Evolutionary conservation across 2,113 vertebrate species (phyloP).

Genomic region (Clarias gariepinus): DNA sequence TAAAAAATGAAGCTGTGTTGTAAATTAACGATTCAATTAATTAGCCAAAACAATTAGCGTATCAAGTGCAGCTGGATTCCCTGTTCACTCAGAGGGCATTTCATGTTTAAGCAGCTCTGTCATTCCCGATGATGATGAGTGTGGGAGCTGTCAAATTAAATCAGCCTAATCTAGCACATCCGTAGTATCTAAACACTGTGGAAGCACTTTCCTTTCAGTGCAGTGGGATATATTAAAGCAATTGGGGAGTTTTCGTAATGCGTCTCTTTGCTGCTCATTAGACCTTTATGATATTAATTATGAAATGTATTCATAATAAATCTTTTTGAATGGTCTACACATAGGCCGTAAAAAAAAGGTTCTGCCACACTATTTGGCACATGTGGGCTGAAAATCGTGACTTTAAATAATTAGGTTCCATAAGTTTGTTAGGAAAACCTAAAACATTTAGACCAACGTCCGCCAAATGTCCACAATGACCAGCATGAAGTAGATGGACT

Average conservation of each 20-base stretch:
- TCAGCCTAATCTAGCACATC: conserved; percentile 63
- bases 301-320: neutral
- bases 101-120: conserved; percentile 83
- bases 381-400: neutral
- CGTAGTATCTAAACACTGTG: conserved; percentile 31
- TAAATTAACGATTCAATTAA: conserved; percentile 85
- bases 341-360: neutral
- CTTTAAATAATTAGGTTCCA: neutral
- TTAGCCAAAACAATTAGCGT: conserved; percentile 77
- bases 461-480: neutral
- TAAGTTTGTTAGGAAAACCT: neutral
- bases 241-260: neutral
- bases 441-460: neutral
- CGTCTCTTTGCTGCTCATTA: conserved; percentile 12
- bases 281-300: conserved; percentile 2
- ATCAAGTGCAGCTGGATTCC: conserved; percentile 72
- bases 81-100: conserved; percentile 78
- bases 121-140: conserved; percentile 78
- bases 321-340: neutral
- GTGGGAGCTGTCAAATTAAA: conserved; percentile 78
- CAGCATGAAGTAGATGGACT: conserved; percentile 35
- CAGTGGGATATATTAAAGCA: conserved; percentile 11
- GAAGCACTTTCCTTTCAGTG: conserved; percentile 28
- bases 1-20: conserved; percentile 66
- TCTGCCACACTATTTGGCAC: neutral